A percentile compares a stretch with the other conserved stretches of the same genome.
These are phyloP conservation scores for Ypsolopha sequella DNA, from an alignment of 2,888 invertebrate species.

Conservation along the genomic window DNA sequence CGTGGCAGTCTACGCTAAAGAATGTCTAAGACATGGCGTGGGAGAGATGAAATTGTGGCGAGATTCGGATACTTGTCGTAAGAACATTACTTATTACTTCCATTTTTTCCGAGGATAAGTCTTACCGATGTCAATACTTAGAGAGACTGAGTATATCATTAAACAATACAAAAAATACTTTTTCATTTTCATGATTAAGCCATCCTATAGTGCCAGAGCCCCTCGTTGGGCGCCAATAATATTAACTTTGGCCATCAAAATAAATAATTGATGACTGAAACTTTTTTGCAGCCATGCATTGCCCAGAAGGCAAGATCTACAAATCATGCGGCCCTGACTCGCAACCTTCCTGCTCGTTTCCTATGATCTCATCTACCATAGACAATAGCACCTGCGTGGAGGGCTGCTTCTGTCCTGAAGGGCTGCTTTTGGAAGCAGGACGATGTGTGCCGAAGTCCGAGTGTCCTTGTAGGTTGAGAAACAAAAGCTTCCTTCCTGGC, in stretches of 20 bases:
- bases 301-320: conserved; percentile 82
- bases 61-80: conserved; percentile 84
- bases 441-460: conserved; percentile 77
- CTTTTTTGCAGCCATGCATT: conserved; percentile 75
- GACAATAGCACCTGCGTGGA: conserved; percentile 77
- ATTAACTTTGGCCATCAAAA: too few species aligned
- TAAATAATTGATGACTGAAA: background rate
- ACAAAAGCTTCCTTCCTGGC: conserved; percentile 79
- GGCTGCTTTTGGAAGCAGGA: conserved; percentile 80
- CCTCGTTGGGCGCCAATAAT: too few species aligned
- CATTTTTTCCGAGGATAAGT: too few species aligned
- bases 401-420: conserved; percentile 90
- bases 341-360: conserved; percentile 80
- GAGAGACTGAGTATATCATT: too few species aligned
- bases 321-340: conserved; percentile 81
- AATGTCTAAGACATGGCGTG: conserved; percentile 78
- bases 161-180: too few species aligned
- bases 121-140: too few species aligned
- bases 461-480: conserved; percentile 86
- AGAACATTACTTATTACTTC: conserved; percentile 44
- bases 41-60: conserved; percentile 80
- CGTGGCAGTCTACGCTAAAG: conserved; percentile 81
- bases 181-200: too few species aligned
- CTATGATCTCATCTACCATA: conserved; percentile 22
- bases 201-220: too few species aligned